Evolutionary conservation across 2,113 vertebrate genomes (phyloP), one percentile per base, ranked within the genome.

Genomic region (Phocoena phocoena): DNA sequence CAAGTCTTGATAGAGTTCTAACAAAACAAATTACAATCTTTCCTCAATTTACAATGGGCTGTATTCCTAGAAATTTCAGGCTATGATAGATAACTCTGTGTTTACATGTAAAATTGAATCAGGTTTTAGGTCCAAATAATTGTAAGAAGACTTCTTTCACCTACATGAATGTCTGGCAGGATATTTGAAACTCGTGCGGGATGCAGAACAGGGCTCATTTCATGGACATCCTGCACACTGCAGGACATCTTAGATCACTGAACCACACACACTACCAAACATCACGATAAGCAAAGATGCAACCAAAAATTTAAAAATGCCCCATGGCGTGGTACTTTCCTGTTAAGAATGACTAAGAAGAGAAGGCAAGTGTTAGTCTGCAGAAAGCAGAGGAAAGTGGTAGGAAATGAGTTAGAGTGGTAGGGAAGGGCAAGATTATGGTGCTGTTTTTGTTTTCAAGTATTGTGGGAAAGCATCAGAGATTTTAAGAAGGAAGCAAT

Each of bases 21-120:
- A 96, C 90, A 96, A 97, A 97, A 95, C 80, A 97, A 77, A 83
- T 89, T 76, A 41, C 3, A 90, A 28, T 89, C 73, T 95, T 95
- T 62, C 92, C 80, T 96, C 76, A 87, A 67, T 87, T 92, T 95
- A 71, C 58, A 95, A 79, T 63, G 12, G 47, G 26, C 41, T 79
- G 9, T 26, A 77, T 96, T 97, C 97, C 97, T 97, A 96, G 98
- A 98, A 97, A 95, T 77, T 86, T 80, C 8, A 33, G 14, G 23
- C 13, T 81, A 83, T 38, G 13, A 17, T 94, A 83, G 85, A 79
- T 41, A 33, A 79, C 12, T 62, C 93, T 44, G 15, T 84, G n/a
- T 74, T 68, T 93, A 71, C 67, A n/a, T 79, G 28, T 53, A 79
- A 93, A 87, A 65, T 88, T 14, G 65, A 93, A 76, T 63, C 93